These are phyloP conservation scores for Botia almorhae DNA, from an alignment of 2,797 vertebrate genomes.

Conservation along the genomic window DNA sequence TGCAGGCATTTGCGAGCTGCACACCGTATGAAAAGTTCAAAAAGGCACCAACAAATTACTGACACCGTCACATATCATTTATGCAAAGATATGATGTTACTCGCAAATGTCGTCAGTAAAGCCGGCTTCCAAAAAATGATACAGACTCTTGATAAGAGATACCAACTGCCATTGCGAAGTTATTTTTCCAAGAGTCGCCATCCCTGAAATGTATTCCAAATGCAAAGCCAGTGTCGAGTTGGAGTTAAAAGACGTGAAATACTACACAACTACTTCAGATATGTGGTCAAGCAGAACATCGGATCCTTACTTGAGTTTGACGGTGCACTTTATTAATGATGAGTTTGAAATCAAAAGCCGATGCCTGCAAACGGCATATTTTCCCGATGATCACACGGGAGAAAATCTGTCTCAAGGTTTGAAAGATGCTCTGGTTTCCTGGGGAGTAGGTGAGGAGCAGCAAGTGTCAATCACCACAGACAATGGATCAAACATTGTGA, in stretches of 20 bases:
- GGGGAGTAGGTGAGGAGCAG: not conserved
- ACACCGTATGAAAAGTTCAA: not conserved
- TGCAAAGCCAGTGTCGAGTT: constrained; percentile 1
- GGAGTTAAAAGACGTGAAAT: constrained; percentile 7
- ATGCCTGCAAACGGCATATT: too few relatives aligned
- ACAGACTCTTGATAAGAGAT: constrained; percentile 3
- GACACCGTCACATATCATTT: not conserved
- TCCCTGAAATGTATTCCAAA: constrained; percentile 12
- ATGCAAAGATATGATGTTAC: not conserved
- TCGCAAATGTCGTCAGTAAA: not conserved
- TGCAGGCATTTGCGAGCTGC: not conserved
- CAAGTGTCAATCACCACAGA: not conserved
- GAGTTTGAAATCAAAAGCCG: too few relatives aligned
- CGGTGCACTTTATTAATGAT: constrained; percentile 3
- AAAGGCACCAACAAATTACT: not conserved
- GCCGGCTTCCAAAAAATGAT: not conserved
- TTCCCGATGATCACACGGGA: too few relatives aligned
- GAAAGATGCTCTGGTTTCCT: not conserved
- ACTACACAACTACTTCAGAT: not conserved
- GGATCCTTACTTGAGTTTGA: constrained; percentile 5
- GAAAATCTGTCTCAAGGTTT: too few relatives aligned
- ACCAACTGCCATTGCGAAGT: not conserved
- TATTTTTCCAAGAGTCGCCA: not conserved
- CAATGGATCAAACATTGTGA: not conserved
- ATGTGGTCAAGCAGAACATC: constrained; percentile 13